Evolutionary conservation across 2,888 invertebrate genomes (phyloP).

Genomic region (Mantis religiosa): DNA sequence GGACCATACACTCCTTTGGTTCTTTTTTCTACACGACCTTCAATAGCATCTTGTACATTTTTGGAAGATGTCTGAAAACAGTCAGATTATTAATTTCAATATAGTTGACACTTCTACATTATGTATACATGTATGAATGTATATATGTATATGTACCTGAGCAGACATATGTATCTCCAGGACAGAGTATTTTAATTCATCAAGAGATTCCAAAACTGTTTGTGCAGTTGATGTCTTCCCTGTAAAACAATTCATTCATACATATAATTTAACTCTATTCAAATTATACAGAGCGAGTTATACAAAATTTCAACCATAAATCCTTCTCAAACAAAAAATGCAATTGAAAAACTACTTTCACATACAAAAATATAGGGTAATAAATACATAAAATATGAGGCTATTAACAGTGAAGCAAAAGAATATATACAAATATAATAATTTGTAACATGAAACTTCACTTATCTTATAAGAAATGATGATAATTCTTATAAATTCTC

Average conservation of each 20-base stretch:
- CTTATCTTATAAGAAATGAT: too few relatives aligned
- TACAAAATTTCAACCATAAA: too few relatives aligned
- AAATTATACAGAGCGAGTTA: too few relatives aligned
- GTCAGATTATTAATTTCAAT: background rate
- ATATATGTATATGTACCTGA: constrained; percentile 51
- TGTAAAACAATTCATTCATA: constrained; percentile 38
- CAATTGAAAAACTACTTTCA: too few relatives aligned
- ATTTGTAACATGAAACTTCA: too few relatives aligned
- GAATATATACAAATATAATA: too few relatives aligned
- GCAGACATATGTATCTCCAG: constrained; percentile 85
- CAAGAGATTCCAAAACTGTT: constrained; percentile 58
- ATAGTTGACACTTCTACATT: background rate
- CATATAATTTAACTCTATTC: background rate
- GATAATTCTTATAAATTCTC: too few relatives aligned
- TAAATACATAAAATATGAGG: too few relatives aligned
- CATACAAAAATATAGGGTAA: too few relatives aligned
- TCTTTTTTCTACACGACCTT: constrained; percentile 80
- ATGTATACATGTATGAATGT: background rate
- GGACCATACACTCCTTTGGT: constrained; percentile 82
- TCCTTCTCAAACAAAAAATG: too few relatives aligned
- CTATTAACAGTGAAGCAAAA: too few relatives aligned
- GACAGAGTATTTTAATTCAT: constrained; percentile 55
- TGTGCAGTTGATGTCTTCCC: constrained; percentile 77
- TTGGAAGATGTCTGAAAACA: constrained; percentile 66
- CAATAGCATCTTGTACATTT: constrained; percentile 80